Conservation (phyloP, 2,888 invertebrate species). For the Stenoptilia bipunctidactyla region DNA sequence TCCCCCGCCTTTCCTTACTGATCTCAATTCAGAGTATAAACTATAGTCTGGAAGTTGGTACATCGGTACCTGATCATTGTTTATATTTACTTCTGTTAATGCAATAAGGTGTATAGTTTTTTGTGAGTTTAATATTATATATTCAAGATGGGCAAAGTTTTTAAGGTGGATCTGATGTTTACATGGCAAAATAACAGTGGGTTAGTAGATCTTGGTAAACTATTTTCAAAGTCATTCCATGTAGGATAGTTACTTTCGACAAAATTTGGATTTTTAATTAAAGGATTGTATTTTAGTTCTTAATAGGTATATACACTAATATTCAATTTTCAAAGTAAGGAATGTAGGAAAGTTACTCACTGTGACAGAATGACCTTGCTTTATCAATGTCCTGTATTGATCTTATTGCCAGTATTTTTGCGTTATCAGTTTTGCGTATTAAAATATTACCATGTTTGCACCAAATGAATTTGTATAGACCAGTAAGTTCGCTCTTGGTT, state of each 20-base stretch:
- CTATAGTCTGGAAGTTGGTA: slow-evolving; percentile 7
- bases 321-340: too few relatives aligned
- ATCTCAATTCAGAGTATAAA: slow-evolving; percentile 8
- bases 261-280: slow-evolving; percentile 1
- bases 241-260: neutral
- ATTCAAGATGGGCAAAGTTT: slow-evolving; percentile 14
- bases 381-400: neutral
- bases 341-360: too few relatives aligned
- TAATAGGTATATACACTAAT: too few relatives aligned
- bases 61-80: slow-evolving; percentile 2
- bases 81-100: slow-evolving; percentile 12
- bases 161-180: slow-evolving; percentile 7
- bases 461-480: slow-evolving; percentile 11
- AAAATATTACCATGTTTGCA: slow-evolving; percentile 10
- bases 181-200: neutral
- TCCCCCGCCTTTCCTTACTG: slow-evolving; percentile 8
- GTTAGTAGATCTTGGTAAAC: neutral
- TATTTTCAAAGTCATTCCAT: slow-evolving; percentile 1
- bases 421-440: slow-evolving; percentile 6
- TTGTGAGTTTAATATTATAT: slow-evolving; percentile 5
- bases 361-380: too few relatives aligned
- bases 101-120: slow-evolving; percentile 8
- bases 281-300: neutral
- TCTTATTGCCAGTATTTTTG: neutral
- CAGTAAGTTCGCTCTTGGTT: slow-evolving; percentile 7